phyloP scores from a whole-genome alignment of 2,113 vertebrate genomes.

The Prietella phreatophila region DNA sequence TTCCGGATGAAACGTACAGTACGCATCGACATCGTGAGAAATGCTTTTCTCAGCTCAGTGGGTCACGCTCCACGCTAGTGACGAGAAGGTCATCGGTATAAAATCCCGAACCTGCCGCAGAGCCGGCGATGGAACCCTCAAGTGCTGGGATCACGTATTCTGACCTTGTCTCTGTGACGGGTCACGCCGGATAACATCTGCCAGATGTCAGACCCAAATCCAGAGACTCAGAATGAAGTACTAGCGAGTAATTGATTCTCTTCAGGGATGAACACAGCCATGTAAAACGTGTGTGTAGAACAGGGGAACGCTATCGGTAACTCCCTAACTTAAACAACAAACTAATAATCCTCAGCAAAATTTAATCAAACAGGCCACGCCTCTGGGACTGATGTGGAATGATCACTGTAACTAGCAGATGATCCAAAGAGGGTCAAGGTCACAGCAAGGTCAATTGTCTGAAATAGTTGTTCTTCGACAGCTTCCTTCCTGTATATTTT shows the following conservation, averaged over 20 bases:
- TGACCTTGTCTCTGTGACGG: too few species aligned
- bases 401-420: background rate
- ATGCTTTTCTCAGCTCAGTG: background rate
- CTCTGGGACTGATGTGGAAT: background rate
- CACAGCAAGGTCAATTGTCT: background rate
- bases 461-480: background rate
- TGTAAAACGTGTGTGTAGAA: too few species aligned
- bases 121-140: background rate
- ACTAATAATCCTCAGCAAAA: too few species aligned
- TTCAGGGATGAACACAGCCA: too few species aligned
- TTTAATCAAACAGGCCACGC: too few species aligned
- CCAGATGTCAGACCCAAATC: background rate
- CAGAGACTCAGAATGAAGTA: too few species aligned
- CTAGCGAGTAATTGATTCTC: too few species aligned
- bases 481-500: too few species aligned
- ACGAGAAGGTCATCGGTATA: background rate
- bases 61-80: background rate
- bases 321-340: too few species aligned
- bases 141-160: background rate
- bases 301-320: too few species aligned
- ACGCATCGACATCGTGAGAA: slow-evolving; percentile 2
- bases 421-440: background rate
- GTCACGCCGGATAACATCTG: background rate
- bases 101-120: background rate
- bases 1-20: background rate